Evolutionary conservation across 1,140 invertebrate species (phyloP).

Genomic region (Spodoptera litura): DNA sequence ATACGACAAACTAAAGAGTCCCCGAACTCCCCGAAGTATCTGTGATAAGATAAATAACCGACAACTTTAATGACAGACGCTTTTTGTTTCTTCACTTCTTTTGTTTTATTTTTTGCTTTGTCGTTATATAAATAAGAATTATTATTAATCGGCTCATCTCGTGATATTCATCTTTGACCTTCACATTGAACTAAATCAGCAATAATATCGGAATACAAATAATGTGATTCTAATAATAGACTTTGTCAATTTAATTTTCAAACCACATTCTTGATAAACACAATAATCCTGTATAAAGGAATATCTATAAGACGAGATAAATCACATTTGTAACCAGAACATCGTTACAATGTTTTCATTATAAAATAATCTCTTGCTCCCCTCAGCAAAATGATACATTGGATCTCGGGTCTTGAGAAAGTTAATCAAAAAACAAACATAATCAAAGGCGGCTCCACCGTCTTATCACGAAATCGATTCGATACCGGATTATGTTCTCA

Average conservation of each 20-base stretch:
- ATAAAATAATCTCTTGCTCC: not conserved
- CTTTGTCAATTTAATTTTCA: too few species aligned
- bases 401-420: conserved; percentile 11
- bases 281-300: too few species aligned
- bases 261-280: too few species aligned
- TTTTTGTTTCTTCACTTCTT: conserved; percentile 6
- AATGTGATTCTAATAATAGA: too few species aligned
- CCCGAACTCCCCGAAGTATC: conserved; percentile 12
- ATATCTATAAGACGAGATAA: too few species aligned
- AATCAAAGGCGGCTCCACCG: conserved; percentile 33
- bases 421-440: conserved; percentile 41
- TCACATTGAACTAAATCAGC: too few species aligned
- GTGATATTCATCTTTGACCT: too few species aligned
- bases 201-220: too few species aligned
- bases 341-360: not conserved
- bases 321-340: not conserved
- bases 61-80: not conserved
- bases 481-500: conserved; percentile 37
- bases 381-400: conserved; percentile 3
- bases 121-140: too few species aligned
- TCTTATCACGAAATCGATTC: conserved; percentile 31
- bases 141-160: too few species aligned
- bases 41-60: conserved; percentile 26
- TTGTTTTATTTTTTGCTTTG: not conserved
- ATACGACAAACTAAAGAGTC: not conserved